Percentiles rank a stretch among this genome's conserved stretches.
Evolutionary conservation across 1,140 invertebrate species (phyloP).

Genomic region (Drosophila grimshawi): DNA sequence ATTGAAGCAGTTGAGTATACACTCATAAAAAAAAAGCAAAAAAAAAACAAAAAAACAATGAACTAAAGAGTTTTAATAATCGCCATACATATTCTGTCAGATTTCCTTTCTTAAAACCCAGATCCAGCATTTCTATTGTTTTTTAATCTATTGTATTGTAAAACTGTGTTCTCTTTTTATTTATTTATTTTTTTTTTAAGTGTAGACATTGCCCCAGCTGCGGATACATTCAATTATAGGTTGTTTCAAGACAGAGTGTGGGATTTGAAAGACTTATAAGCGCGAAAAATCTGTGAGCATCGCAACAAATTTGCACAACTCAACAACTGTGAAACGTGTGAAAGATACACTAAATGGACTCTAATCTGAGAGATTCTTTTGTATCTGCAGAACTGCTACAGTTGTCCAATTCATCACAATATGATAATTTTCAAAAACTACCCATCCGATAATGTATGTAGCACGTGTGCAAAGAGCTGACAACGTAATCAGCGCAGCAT

Average conservation of each 20-base stretch:
- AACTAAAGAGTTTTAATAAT: background rate
- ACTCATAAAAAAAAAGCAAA: background rate
- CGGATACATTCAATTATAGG: constrained; percentile 77
- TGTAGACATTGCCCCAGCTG: constrained; percentile 18
- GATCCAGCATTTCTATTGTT: no score
- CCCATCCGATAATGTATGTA: constrained; percentile 28
- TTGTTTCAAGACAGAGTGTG: constrained; percentile 35
- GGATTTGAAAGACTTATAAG: constrained; percentile 59
- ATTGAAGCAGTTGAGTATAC: constrained; percentile 34
- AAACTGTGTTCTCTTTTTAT: no score
- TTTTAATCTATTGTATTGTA: no score
- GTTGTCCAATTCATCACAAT: background rate
- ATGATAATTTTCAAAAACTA: background rate
- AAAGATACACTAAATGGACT: constrained; percentile 20
- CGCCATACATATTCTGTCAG: no score
- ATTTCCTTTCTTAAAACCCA: no score
- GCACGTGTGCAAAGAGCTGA: constrained; percentile 25
- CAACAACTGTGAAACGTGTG: constrained; percentile 9
- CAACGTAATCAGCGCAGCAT: constrained; percentile 29
- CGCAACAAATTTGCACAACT: constrained; percentile 53
- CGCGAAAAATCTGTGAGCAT: constrained; percentile 53
- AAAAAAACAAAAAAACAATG: background rate
- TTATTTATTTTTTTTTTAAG: background rate
- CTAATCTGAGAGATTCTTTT: constrained; percentile 27
- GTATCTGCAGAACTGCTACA: constrained; percentile 19